Base-by-base conservation (phyloP, 2,113 vertebrate species). In the Tenebrosternarchus preto region DNA sequence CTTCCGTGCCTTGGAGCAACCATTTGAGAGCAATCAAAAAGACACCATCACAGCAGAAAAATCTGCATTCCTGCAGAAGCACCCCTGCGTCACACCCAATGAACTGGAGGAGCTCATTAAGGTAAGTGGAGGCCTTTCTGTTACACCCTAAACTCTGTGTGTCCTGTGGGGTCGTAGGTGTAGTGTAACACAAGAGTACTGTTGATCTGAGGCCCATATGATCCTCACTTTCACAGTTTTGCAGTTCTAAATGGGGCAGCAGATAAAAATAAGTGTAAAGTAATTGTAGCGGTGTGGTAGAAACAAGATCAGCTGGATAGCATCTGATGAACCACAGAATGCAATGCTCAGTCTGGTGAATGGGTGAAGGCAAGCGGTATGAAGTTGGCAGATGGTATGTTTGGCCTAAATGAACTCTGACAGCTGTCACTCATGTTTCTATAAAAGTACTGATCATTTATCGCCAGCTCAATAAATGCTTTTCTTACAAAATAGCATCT, bases 11-110 rank as follows among this genome's bases (percentile, higher is more conserved):
- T 81, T 99, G 83, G 97, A 99, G 77, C 96, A 98, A 85, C 96
- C 96, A 2, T 98, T 98, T 0, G 97, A 99, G 90, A 95, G 94
- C 90, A 94, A 91, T 86, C 95, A 97, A 90, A 98, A 98, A 92
- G 94, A 92, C 67, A 93, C 95, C 0, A 98, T 98, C 0, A 95
- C 95, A 0, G 80, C 93, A 15, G 96, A 98, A 90, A 99, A 99
- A 88, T 93, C 95, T 0, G 94, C 94, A 17, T 99, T 99, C 78
- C 93, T 99, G 83, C 93, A 92, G 68, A 94, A 94, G 46, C 96
- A 99, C 0, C 61, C 93, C 0, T 99, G 97, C 31, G 97, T 99
- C 73, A 94, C 93, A 0, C 93, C 92, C 0, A 87, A 90, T 0
- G 96, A 98, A 85, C 90, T 99, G 87, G 97, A 99, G 88, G 94